Evolutionary conservation across 2,888 invertebrate species (phyloP).

Genomic region (Gymnosoma rotundatum): DNA sequence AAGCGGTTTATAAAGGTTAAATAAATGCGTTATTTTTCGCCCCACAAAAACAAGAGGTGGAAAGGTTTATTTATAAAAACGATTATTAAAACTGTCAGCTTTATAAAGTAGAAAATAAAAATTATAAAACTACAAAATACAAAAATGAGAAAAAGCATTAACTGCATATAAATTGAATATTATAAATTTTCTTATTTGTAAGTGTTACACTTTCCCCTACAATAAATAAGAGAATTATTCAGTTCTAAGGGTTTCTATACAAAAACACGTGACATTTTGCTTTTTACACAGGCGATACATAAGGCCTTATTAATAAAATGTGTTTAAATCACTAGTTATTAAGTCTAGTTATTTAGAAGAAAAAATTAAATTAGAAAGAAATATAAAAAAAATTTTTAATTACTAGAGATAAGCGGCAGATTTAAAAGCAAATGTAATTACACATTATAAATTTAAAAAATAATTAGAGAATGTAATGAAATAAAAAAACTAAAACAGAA

Average conservation of each 20-base stretch:
- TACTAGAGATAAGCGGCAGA: too few species aligned
- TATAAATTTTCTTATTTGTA: slow-evolving; percentile 73
- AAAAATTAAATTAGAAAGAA: too few species aligned
- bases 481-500: too few species aligned
- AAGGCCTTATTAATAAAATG: too few species aligned
- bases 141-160: slow-evolving; percentile 8
- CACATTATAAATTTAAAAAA: too few species aligned
- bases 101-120: slow-evolving; percentile 21
- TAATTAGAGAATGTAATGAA: too few species aligned
- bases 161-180: slow-evolving; percentile 81
- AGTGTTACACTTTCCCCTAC: slow-evolving; percentile 49
- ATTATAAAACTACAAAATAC: slow-evolving; percentile 24
- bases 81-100: slow-evolving; percentile 56
- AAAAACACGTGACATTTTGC: neutral
- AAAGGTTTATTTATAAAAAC: slow-evolving; percentile 24
- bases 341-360: too few species aligned
- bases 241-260: neutral
- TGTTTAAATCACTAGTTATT: too few species aligned
- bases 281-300: too few species aligned
- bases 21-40: neutral
- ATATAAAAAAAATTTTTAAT: too few species aligned
- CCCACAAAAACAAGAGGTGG: neutral
- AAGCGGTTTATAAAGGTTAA: neutral
- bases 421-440: too few species aligned
- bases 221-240: neutral